Evolutionary conservation across 2,888 invertebrate species (phyloP), one percentile per base, ranked within the genome.

Genomic region (Drosophila mulleri): DNA sequence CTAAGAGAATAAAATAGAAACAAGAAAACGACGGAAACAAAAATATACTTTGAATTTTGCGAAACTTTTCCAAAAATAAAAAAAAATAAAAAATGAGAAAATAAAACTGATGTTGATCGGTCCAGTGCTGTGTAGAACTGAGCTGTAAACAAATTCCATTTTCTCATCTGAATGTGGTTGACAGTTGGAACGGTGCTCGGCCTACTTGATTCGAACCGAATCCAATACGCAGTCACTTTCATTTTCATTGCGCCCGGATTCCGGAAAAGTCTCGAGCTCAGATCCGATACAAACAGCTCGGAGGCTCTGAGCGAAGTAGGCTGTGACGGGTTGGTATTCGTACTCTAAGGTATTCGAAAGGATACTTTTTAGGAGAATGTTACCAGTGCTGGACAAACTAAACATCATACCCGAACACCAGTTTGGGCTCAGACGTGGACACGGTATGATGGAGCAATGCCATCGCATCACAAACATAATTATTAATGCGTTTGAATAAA

Each of bases 221-320:
- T 26, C n/a, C n/a, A n/a, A n/a, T n/a, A n/a, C n/a, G n/a, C n/a
- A n/a, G n/a, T n/a, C 48, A 18, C 48, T 48, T 26, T 48, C 48
- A 11, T 5, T 48, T 26, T 48, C 48, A n/a, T 11, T 48, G 29
- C 11, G 29, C 5, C 48, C 11, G 29, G n/a, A n/a, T 9, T 29
- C 48, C 4, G 48, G 48, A 48, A 48, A 48, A 48, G 48, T n/a
- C 48, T 48, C 29, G 48, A 48, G 11, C 29, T 29, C n/a, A 29
- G 48, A n/a, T 32, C 29, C n/a, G n/a, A 29, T 64, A 58, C 75
- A 54, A 47, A 61, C 79, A 65, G 58, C 48, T 63, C 44, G 39
- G 47, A 26, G 72, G 35, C 29, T 18, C 35, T n/a, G n/a, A 26
- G 29, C 9, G 26, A 26, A 16, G 47, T 7, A 44, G 44, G 44